phyloP scores from a whole-genome alignment of 2,888 invertebrate genomes.

The Anodontia alba region DNA sequence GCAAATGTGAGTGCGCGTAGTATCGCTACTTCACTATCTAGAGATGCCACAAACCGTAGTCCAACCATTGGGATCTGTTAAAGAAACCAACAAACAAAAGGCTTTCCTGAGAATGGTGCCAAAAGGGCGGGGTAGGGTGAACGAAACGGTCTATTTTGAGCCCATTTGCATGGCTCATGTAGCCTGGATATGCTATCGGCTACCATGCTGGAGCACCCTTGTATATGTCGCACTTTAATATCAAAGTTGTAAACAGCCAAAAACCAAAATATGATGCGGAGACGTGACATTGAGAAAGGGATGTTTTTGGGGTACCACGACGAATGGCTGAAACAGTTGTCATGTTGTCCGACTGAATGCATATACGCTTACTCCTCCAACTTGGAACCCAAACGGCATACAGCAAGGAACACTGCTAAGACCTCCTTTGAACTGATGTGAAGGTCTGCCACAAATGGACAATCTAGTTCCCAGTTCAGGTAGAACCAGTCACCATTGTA shows the following conservation, averaged over 20 bases:
- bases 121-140: background rate
- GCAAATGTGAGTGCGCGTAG: constrained; percentile 22
- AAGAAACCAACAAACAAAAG: background rate
- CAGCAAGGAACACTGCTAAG: constrained; percentile 25
- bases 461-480: constrained; percentile 24
- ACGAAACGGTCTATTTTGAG: background rate
- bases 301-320: constrained; percentile 26
- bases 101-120: background rate
- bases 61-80: background rate
- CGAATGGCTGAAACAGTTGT: constrained; percentile 34
- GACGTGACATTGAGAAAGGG: constrained; percentile 5
- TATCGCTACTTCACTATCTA: constrained; percentile 18
- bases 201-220: background rate
- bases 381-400: constrained; percentile 20
- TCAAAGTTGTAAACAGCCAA: constrained; percentile 31
- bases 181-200: constrained; percentile 33
- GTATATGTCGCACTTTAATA: constrained; percentile 19
- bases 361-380: constrained; percentile 20
- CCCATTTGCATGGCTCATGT: constrained; percentile 15
- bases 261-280: constrained; percentile 39
- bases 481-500: constrained; percentile 35
- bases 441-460: background rate
- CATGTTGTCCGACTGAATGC: constrained; percentile 30
- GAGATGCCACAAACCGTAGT: background rate
- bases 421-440: constrained; percentile 37